Evolutionary conservation across 2,113 vertebrate species (phyloP), one percentile per base, ranked within the genome.

Genomic region (Dissostichus mawsoni): DNA sequence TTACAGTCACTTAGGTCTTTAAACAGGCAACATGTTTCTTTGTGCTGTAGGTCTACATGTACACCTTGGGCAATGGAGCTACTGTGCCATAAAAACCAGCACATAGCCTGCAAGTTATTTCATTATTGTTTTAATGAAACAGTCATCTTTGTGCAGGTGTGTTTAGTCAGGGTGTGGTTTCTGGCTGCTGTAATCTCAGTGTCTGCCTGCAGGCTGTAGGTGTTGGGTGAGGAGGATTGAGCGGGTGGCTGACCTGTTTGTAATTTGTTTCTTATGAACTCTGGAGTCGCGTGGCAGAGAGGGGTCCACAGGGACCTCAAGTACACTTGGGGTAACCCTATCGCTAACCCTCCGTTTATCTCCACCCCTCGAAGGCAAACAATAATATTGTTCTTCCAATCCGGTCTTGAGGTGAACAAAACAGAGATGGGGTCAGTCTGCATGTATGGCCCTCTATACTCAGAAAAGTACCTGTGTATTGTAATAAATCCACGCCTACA

Each of bases 321-420:
- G 69, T 20, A 67, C 67, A 80, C 81, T 1, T 14, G 47, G 50
- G 70, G 65, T 74, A 87, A 78, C 80, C 41, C 73, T 61, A 61
- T 45, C 76, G 52, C 71, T 64, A 75, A 77, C 61, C 72, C 61
- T 65, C 61, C 69, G 70, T 75, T 92, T 52, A 78, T 70, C 70
- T 33, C 69, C 18, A 56, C 69, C 62, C 73, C 62, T 78, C 65
- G 80, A 91, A 91, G 50, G 47, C 71, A 88, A 92, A 89, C 85
- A 89, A 89, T 85, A 92, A 93, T 80, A 90, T 91, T 93, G 69
- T 85, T 85, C 79, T 78, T 89, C 83, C 36, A 45, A 59, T 57
- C 4, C 45, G 11, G 71, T 67, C 68, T 59, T 12, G 45, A 72
- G 68, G 69, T 77, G 55, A 76, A 69, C 62, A 58, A 56, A 65